A percentile compares a stretch with the other conserved stretches of the same genome.
phyloP scores from a whole-genome alignment of 2,888 invertebrate genomes.

The Plagodis pulveraria region DNA sequence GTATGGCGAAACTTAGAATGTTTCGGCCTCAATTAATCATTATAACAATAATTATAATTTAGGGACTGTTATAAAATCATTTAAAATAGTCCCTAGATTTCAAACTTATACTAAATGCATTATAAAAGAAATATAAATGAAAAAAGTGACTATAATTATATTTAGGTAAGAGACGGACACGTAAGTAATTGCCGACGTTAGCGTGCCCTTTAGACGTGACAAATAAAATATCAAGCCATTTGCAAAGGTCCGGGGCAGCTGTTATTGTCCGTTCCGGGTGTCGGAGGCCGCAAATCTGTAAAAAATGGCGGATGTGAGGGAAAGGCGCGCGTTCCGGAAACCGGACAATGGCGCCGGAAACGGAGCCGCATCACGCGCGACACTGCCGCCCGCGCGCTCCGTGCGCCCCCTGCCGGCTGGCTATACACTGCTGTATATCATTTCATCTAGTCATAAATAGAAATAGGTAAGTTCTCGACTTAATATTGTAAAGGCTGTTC shows the following conservation, averaged over 20 bases:
- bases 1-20: no score
- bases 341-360: constrained; percentile 13
- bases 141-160: not conserved
- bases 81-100: no score
- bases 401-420: not conserved
- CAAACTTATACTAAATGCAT: no score
- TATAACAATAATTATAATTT: no score
- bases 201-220: constrained; percentile 1
- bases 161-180: not conserved
- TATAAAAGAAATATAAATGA: no score
- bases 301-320: constrained; percentile 13
- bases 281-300: constrained; percentile 17
- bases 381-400: constrained; percentile 1
- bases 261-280: constrained; percentile 16
- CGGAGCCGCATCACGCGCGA: constrained; percentile 11
- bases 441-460: not conserved
- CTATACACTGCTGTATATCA: not conserved
- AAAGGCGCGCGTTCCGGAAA: constrained; percentile 15
- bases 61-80: no score
- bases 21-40: no score
- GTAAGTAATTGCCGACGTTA: not conserved
- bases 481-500: no score
- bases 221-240: constrained; percentile 12
- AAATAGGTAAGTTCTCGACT: no score
- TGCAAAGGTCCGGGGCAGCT: constrained; percentile 10